Conservation (phyloP, 2,888 invertebrate species). For the Proisotoma minuta region DNA sequence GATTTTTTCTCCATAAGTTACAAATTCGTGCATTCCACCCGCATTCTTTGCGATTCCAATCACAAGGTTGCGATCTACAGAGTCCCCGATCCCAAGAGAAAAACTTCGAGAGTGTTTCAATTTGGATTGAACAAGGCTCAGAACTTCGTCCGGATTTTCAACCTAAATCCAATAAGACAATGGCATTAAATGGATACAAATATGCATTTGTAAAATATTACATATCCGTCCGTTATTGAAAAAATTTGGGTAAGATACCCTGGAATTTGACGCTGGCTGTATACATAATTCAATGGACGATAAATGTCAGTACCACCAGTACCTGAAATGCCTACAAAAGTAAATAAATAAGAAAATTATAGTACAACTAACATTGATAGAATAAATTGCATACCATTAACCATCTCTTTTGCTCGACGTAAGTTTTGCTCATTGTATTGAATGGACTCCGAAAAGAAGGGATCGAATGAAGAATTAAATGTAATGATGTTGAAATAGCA, state of each 20-base stretch:
- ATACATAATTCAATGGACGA: conserved; percentile 16
- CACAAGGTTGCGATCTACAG: conserved; percentile 16
- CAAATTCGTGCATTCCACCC: conserved; percentile 30
- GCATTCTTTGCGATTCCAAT: conserved; percentile 29
- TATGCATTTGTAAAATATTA: background rate
- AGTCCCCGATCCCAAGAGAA: conserved; percentile 25
- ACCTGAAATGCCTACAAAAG: conserved; percentile 4
- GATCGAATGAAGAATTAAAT: conserved; percentile 1
- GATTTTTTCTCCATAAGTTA: conserved; percentile 17
- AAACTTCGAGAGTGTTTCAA: conserved; percentile 31
- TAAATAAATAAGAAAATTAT: no score
- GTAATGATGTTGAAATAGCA: conserved; percentile 29
- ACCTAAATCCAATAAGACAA: conserved; percentile 14
- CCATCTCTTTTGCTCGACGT: conserved; percentile 9
- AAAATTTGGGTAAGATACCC: conserved; percentile 34
- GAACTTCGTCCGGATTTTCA: conserved; percentile 9
- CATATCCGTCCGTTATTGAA: conserved; percentile 24
- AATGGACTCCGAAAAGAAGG: conserved; percentile 20
- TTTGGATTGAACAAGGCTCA: conserved; percentile 21
- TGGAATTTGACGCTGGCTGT: conserved; percentile 11
- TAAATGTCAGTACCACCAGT: conserved; percentile 16
- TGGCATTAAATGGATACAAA: background rate
- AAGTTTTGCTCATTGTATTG: conserved; percentile 22
- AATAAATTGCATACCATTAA: conserved; percentile 21
- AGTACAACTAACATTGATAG: no score